Percentiles rank a stretch among this genome's conserved stretches.
phyloP scores from a whole-genome alignment of 2,113 vertebrate species.

The Girardinichthys multiradiatus region DNA sequence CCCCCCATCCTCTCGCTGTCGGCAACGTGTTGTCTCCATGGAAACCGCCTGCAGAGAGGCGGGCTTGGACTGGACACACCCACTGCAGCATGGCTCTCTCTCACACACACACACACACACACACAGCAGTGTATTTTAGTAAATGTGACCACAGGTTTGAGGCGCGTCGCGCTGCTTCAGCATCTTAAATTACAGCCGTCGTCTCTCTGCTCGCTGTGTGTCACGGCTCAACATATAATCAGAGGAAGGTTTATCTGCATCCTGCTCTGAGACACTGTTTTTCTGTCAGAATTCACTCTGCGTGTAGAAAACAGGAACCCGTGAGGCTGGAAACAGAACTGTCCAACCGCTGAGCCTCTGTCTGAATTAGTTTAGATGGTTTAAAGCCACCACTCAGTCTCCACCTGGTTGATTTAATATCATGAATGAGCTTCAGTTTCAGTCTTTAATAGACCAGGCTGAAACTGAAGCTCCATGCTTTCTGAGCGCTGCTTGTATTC shows the following conservation, averaged over 20 bases:
- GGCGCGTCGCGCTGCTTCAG: conserved; percentile 31
- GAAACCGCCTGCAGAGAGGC: conserved; percentile 72
- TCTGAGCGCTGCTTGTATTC: too few relatives aligned
- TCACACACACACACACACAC: conserved; percentile 17
- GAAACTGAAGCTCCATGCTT: too few relatives aligned
- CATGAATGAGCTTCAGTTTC: background rate
- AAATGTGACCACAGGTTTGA: conserved; percentile 29
- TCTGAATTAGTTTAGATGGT: too few relatives aligned
- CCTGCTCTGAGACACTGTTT: background rate
- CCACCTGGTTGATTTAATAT: too few relatives aligned
- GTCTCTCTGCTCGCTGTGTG: conserved; percentile 10
- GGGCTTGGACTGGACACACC: conserved; percentile 52
- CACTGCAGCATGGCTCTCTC: conserved; percentile 61
- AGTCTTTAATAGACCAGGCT: too few relatives aligned
- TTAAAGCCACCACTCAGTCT: too few relatives aligned
- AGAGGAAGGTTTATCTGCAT: background rate
- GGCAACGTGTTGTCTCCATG: conserved; percentile 61
- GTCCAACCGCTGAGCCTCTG: too few relatives aligned
- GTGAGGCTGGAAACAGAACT: too few relatives aligned
- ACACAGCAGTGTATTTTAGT: conserved; percentile 30
- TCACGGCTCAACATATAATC: background rate
- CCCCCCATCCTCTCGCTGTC: conserved; percentile 39
- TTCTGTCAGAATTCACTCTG: background rate
- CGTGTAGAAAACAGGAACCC: too few relatives aligned
- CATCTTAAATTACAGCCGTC: conserved; percentile 33